phyloP scores from a whole-genome alignment of 2,888 invertebrate genomes.

The Dysmachus trigonus region DNA sequence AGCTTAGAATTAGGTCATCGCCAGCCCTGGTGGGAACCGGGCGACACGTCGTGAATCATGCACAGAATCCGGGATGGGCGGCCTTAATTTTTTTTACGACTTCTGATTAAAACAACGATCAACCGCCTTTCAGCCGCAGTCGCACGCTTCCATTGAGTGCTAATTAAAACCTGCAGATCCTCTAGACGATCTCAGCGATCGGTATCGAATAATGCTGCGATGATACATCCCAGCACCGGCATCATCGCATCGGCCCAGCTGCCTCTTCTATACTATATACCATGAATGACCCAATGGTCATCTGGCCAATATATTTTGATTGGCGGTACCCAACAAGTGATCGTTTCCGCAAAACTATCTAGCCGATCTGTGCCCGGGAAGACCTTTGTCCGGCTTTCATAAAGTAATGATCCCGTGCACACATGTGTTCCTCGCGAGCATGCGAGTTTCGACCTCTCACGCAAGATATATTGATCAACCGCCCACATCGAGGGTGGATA shows the following conservation, averaged over 20 bases:
- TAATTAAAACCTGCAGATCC: conserved; percentile 2
- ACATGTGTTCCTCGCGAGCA: background rate
- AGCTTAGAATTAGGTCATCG: conserved; percentile 39
- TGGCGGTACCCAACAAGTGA: background rate
- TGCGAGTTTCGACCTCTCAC: conserved; percentile 46
- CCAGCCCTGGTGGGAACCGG: background rate
- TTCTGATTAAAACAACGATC: background rate
- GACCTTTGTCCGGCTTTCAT: conserved; percentile 34
- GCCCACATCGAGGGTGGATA: conserved; percentile 49
- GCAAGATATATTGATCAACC: conserved; percentile 49
- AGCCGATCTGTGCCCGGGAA: background rate
- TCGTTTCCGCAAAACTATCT: conserved; percentile 37
- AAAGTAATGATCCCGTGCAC: conserved; percentile 31
- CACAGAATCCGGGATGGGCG: background rate
- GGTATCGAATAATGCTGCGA: background rate
- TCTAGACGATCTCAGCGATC: background rate
- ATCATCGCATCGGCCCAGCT: background rate
- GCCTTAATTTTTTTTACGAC: conserved; percentile 9
- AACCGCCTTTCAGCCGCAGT: background rate
- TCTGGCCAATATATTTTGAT: conserved; percentile 26
- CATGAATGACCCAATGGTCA: conserved; percentile 15
- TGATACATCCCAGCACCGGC: background rate
- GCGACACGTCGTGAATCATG: conserved; percentile 1
- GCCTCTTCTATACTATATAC: background rate
- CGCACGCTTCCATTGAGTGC: background rate